These are phyloP conservation scores for Chironomus tepperi DNA, from an alignment of 1,140 invertebrate species.

Conservation along the genomic window DNA sequence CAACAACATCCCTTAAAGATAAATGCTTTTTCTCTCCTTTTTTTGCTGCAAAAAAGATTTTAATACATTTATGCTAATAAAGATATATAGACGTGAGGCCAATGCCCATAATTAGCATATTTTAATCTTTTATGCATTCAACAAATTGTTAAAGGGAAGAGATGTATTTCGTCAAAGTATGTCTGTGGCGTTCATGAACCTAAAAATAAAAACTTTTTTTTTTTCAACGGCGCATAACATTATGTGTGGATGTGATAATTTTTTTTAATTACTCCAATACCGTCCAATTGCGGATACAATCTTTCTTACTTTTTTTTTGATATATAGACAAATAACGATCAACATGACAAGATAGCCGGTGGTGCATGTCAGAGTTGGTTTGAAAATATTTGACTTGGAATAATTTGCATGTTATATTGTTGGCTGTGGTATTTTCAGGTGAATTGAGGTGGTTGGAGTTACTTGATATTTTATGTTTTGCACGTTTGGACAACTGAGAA, in stretches of 20 bases:
- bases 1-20: not conserved
- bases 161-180: not conserved
- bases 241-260: not conserved
- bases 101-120: conserved; percentile 19
- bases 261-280: not conserved
- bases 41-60: not conserved
- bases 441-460: too few species aligned
- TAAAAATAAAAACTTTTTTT: not conserved
- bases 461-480: too few species aligned
- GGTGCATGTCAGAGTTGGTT: too few species aligned
- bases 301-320: too few species aligned
- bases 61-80: conserved; percentile 17
- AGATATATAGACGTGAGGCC: not conserved
- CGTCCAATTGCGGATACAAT: not conserved
- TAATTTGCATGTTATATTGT: too few species aligned
- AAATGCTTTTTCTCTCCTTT: not conserved
- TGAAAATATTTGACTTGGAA: too few species aligned
- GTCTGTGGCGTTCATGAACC: not conserved
- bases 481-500: too few species aligned
- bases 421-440: too few species aligned
- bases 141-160: not conserved
- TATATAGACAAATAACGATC: too few species aligned
- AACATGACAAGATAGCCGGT: too few species aligned
- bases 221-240: not conserved
- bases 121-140: conserved; percentile 1